Evolutionary conservation across 2,888 invertebrate genomes (phyloP).

Genomic region (Anaspis maculata): DNA sequence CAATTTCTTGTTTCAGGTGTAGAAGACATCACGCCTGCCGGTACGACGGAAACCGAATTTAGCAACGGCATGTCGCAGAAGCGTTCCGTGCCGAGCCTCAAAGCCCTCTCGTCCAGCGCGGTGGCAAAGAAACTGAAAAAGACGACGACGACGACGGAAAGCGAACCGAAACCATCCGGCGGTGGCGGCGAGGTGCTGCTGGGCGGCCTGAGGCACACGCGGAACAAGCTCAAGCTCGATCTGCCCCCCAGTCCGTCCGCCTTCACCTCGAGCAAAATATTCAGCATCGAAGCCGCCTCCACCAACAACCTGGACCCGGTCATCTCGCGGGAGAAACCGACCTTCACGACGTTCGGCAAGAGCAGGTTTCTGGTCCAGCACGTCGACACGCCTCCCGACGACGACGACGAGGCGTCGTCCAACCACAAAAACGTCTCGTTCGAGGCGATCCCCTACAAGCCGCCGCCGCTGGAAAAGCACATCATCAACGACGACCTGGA

Average conservation of each 20-base stretch:
- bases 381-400: conserved; percentile 37
- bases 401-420: conserved; percentile 14
- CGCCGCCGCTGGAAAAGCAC: conserved; percentile 18
- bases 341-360: conserved; percentile 55
- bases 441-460: conserved; percentile 40
- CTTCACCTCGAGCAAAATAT: conserved; percentile 34
- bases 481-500: conserved; percentile 12
- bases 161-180: no score
- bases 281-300: conserved; percentile 40
- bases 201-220: conserved; percentile 64
- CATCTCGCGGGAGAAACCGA: conserved; percentile 43
- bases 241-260: conserved; percentile 51
- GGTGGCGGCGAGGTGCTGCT: conserved; percentile 41
- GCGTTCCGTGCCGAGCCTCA: conserved; percentile 26
- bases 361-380: conserved; percentile 41
- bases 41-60: conserved; percentile 9
- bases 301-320: conserved; percentile 37
- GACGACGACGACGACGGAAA: conserved; percentile 17
- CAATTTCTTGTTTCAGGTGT: no score
- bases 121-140: conserved; percentile 27
- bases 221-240: conserved; percentile 63
- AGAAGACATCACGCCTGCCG: conserved; percentile 49
- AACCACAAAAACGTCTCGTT: conserved; percentile 37
- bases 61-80: neutral
- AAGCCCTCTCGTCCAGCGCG: conserved; percentile 31